Base-by-base conservation (phyloP, 1,140 invertebrate species). In the Camponotus vicinus region DNA sequence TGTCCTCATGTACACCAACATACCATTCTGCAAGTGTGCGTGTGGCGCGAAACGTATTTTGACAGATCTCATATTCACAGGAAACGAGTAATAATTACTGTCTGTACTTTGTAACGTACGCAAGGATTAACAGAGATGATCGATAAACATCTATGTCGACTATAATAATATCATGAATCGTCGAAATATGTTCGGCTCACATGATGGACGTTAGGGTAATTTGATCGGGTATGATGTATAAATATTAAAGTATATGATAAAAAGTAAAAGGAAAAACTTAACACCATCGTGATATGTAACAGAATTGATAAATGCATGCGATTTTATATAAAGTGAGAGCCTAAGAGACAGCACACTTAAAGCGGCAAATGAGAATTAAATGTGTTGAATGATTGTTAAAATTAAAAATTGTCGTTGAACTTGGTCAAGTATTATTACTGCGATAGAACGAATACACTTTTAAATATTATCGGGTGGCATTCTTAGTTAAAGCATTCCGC, bases 1-100 rank as follows among this genome's bases (percentile, higher is more conserved):
- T 91, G 93, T 89, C 93, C 89, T 95, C 90, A 94, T 95, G 95
- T 95, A 95, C 95, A 95, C 95, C 95, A 95, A 95, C 95, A 95
- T 95, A 95, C 95, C 95, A 95, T 95, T 95, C 93, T 95, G 94
- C 94, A 95, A 94, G 94, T 95, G 94, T 95, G 89, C 92, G 83
- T 93, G 90, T 91, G 86, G 76, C 87, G 88, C 90, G 75, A 87
- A 94, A 93, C 93, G 93, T 92, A 93, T 93, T 94, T 95, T 92
- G 93, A 93, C 83, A 80, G 86, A 67, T 79, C 32, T 87, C 34
- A 66, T 67, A 71, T 59, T 73, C n/a, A 73, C 11, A 32, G n/a
- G 52, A 8, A 37, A 15, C 18, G 13, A 49, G 13, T 49, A 34
- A 70, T 66, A n/a, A 13, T 18, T 3, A 70, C 21, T n/a, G 61